Evolutionary conservation across 2,888 invertebrate species (phyloP).

Genomic region (Petrolisthes cinctipes): DNA sequence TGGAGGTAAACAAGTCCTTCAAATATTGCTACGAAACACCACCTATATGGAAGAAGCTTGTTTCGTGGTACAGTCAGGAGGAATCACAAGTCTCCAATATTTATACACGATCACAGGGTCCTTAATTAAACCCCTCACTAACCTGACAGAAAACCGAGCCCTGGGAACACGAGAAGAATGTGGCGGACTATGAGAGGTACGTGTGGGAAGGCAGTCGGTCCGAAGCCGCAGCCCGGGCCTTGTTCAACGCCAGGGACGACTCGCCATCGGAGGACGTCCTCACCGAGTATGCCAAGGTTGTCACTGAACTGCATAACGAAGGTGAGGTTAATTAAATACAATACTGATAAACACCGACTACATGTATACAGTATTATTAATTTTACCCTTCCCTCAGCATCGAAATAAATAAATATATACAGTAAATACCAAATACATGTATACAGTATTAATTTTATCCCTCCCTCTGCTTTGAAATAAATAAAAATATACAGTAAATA

Average conservation of each 20-base stretch:
- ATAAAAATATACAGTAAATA: too few relatives aligned
- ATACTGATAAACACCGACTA: too few relatives aligned
- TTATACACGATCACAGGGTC: too few relatives aligned
- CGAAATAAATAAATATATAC: neutral
- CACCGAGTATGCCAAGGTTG: constrained; percentile 30
- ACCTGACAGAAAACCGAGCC: constrained; percentile 50
- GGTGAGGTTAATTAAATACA: constrained; percentile 19
- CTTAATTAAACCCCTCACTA: neutral
- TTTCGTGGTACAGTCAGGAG: too few relatives aligned
- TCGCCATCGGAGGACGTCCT: constrained; percentile 5
- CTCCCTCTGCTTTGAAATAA: too few relatives aligned
- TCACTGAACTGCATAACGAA: constrained; percentile 47
- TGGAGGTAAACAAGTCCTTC: too few relatives aligned
- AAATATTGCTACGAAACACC: too few relatives aligned
- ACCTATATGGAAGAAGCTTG: too few relatives aligned
- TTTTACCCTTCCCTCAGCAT: neutral
- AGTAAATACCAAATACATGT: neutral
- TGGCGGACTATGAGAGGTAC: constrained; percentile 44
- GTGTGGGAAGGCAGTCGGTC: constrained; percentile 54
- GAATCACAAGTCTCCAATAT: too few relatives aligned
- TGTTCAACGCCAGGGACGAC: constrained; percentile 13
- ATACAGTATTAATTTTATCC: neutral
- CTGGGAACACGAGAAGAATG: constrained; percentile 61
- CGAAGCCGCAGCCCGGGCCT: constrained; percentile 6
- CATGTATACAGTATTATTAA: neutral